Conservation (phyloP, 2,888 invertebrate species). For the Ecdyonurus torrentis region DNA sequence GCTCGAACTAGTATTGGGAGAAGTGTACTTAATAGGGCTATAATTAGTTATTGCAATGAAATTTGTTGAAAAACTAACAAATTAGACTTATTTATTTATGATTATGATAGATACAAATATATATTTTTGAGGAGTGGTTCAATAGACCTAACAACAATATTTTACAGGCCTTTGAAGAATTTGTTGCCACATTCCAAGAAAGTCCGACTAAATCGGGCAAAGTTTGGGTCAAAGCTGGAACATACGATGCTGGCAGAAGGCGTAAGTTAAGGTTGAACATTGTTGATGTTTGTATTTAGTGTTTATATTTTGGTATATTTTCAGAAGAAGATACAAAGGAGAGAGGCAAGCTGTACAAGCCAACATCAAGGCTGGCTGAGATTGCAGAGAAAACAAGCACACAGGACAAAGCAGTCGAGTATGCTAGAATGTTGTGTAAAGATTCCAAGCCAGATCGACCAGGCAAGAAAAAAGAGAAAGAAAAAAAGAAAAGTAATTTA, state of each 20-base stretch:
- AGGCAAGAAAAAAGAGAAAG: conserved; percentile 52
- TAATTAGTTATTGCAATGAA: too few relatives aligned
- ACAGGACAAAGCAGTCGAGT: conserved; percentile 51
- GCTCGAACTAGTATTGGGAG: too few relatives aligned
- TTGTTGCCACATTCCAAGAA: conserved; percentile 93
- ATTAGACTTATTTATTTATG: too few relatives aligned
- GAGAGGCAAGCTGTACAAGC: conserved; percentile 84
- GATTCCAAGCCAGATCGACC: conserved; percentile 45
- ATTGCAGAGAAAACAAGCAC: conserved; percentile 36
- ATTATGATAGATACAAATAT: too few relatives aligned
- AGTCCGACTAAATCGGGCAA: conserved; percentile 60
- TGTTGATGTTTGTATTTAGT: conserved; percentile 12
- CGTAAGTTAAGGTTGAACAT: conserved; percentile 40
- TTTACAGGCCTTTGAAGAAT: conserved; percentile 80
- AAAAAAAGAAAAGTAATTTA: conserved; percentile 90
- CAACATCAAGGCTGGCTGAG: conserved; percentile 57
- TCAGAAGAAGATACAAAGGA: conserved; percentile 76
- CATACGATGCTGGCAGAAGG: conserved; percentile 87
- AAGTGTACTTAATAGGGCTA: too few relatives aligned
- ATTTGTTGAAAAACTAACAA: too few relatives aligned
- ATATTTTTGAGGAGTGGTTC: too few relatives aligned
- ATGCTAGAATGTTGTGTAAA: conserved; percentile 38
- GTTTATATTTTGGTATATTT: conserved; percentile 13
- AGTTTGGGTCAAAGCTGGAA: conserved; percentile 96
- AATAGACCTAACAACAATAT: too few relatives aligned